Base-by-base conservation (phyloP, 2,888 invertebrate species). In the Harpalus rufipes region DNA sequence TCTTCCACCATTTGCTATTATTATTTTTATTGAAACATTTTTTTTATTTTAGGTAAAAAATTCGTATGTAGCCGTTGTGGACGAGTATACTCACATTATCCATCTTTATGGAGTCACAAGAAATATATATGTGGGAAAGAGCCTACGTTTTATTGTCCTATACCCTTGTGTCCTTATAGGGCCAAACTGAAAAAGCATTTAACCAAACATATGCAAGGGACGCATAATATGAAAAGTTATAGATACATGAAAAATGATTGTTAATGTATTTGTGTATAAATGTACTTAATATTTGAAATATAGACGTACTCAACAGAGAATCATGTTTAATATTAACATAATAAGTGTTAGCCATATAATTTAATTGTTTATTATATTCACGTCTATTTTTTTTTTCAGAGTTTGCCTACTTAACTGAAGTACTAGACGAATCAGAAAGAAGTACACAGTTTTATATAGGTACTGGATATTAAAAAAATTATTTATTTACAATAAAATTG, bases 91-190 rank as follows among this genome's bases (percentile, higher is more conserved):
- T 65, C 65, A 1, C 84, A 84, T 18, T 84, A 84, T 51, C 59
- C 84, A 18, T 63, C 84, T 51, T 63, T 84, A 18, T 84, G 84
- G 84, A 84, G 63, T 4, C 91, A 91, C 85, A 86, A 89, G 14
- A 88, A 88, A 25, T 89, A 89, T 87, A 90, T 90, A 86, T 91
- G 91, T 86, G 91, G 91, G 3, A 90, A 91, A 86, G 88, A 89
- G 82, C 90, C 91, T 32, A 89, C 89, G 84, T 90, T 91, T 85
- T 89, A 89, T 32, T 92, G 91, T 85, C 88, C 89, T 0, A 87
- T 89, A 56, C 18, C 91, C 91, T 86, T 87, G 87, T 89, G 90
- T 85, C 87, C 88, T 86, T 90, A 90, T 84, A 89, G 89, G 58
- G 89, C 90, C 86, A 90, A 88, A 63, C 16, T 84, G 18, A 84